Percentiles rank a stretch among this genome's conserved stretches.
These are phyloP conservation scores for Drosophila pseudoobscura DNA, from an alignment of 1,140 invertebrate species.

Conservation along the genomic window DNA sequence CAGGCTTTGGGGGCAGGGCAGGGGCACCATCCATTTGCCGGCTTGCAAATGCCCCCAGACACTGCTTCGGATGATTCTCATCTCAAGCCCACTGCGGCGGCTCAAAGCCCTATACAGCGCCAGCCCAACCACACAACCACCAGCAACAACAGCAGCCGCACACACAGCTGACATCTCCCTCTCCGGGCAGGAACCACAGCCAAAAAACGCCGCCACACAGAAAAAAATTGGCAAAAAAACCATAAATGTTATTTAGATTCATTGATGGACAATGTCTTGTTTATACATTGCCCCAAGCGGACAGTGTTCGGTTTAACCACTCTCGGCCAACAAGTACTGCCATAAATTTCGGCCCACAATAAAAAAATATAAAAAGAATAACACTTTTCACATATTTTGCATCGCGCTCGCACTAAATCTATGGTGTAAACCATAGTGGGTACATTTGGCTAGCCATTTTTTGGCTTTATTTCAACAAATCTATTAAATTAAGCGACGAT, in stretches of 20 bases:
- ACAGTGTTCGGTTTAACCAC: constrained; percentile 1
- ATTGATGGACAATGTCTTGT: constrained; percentile 16
- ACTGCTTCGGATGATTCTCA: not conserved
- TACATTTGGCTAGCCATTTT: not conserved
- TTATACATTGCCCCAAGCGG: constrained; percentile 13
- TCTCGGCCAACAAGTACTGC: too few relatives aligned
- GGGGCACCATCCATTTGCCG: not conserved
- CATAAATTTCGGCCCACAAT: constrained; percentile 37
- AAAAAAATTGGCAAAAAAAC: constrained; percentile 39
- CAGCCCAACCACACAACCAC: constrained; percentile 12
- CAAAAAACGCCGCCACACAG: constrained; percentile 8
- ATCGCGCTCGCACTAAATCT: constrained; percentile 55
- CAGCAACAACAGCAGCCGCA: constrained; percentile 22
- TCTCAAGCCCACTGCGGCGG: not conserved
- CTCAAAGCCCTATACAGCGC: not conserved
- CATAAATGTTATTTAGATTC: not conserved
- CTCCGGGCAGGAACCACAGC: not conserved
- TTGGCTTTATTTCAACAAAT: constrained; percentile 34
- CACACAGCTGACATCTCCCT: constrained; percentile 12
- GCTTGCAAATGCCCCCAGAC: not conserved
- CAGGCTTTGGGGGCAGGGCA: not conserved
- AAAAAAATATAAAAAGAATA: constrained; percentile 47
- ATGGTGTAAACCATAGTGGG: not conserved
- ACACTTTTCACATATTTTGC: constrained; percentile 50
- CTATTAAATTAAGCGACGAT: constrained; percentile 58